Conservation (phyloP, 2,113 vertebrate genomes). For the Erinaceus europaeus region DNA sequence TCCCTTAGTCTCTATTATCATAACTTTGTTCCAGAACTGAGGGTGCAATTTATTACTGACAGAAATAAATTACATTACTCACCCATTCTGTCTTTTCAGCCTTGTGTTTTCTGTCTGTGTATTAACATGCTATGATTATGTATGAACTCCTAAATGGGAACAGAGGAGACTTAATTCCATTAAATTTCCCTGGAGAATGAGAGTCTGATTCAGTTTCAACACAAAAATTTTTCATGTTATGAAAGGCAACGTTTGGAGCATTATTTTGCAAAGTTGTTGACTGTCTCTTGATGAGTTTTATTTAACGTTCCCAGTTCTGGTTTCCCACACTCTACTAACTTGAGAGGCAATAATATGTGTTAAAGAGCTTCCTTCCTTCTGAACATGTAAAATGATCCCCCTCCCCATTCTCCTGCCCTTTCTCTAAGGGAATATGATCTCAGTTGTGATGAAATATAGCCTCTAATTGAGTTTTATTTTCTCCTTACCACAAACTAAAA, state of each 20-base stretch:
- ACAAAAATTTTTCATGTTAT: slow-evolving; percentile 34
- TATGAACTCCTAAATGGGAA: slow-evolving; percentile 48
- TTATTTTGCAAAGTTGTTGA: slow-evolving; percentile 46
- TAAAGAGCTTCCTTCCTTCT: slow-evolving; percentile 30
- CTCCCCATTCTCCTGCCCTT: not conserved
- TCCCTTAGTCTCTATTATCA: not conserved
- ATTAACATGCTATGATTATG: slow-evolving; percentile 45
- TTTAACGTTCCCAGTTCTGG: slow-evolving; percentile 6
- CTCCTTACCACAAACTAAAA: not conserved
- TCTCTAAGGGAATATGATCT: not conserved
- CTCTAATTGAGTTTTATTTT: not conserved
- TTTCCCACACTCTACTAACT: not conserved
- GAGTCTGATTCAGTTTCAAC: slow-evolving; percentile 22
- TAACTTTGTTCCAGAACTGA: not conserved
- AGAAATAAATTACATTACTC: slow-evolving; percentile 59
- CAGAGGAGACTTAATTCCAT: slow-evolving; percentile 41
- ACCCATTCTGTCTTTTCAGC: slow-evolving; percentile 21
- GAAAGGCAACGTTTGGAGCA: slow-evolving; percentile 3
- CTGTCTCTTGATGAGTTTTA: slow-evolving; percentile 16
- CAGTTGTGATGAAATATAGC: not conserved
- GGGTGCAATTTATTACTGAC: not conserved
- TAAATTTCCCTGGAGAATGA: slow-evolving; percentile 43
- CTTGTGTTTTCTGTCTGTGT: not conserved
- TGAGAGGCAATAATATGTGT: not conserved
- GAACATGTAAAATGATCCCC: not conserved